These are phyloP conservation scores for Chondrosia reniformis DNA, from an alignment of 37 sponge, comb jelly and placozoan species.

Conservation along the genomic window DNA sequence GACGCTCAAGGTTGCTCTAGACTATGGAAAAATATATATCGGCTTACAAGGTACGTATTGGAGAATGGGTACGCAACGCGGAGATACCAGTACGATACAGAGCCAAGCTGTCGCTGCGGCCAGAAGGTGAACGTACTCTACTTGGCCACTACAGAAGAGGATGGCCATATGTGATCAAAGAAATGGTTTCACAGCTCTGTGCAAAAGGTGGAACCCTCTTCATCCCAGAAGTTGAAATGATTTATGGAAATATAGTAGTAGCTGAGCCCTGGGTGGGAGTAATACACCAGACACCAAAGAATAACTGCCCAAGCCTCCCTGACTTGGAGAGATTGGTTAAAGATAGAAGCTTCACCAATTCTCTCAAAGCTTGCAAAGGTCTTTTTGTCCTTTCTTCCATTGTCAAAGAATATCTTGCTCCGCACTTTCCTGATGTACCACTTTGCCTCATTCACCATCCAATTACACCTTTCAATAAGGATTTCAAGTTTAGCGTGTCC, in stretches of 20 bases:
- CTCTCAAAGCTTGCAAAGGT: slow-evolving; percentile 40
- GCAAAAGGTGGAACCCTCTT: slow-evolving; percentile 40
- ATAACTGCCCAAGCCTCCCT: slow-evolving; percentile 27
- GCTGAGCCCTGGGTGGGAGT: slow-evolving; percentile 52
- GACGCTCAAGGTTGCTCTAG: too few relatives aligned
- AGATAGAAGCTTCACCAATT: slow-evolving; percentile 5
- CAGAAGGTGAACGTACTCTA: too few relatives aligned
- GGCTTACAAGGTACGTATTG: too few relatives aligned
- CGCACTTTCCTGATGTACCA: slow-evolving; percentile 18
- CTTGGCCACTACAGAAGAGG: slow-evolving; percentile 59
- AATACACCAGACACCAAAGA: slow-evolving; percentile 49
- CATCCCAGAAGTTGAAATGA: slow-evolving; percentile 37
- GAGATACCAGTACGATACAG: too few relatives aligned
- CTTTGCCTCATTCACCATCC: slow-evolving; percentile 35
- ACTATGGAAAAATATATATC: too few relatives aligned
- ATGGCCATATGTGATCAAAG: slow-evolving; percentile 42
- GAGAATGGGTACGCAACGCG: too few relatives aligned
- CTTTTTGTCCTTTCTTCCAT: slow-evolving; percentile 33
- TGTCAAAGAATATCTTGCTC: slow-evolving; percentile 37
- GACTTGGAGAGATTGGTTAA: slow-evolving; percentile 42
- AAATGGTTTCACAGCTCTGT: slow-evolving; percentile 1
- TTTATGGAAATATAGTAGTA: slow-evolving; percentile 30
- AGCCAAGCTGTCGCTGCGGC: too few relatives aligned
- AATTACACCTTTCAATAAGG: slow-evolving; percentile 33
- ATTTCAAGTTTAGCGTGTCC: slow-evolving; percentile 21